Base-by-base conservation (phyloP, 1,140 invertebrate species). In the Telenomus remus region DNA sequence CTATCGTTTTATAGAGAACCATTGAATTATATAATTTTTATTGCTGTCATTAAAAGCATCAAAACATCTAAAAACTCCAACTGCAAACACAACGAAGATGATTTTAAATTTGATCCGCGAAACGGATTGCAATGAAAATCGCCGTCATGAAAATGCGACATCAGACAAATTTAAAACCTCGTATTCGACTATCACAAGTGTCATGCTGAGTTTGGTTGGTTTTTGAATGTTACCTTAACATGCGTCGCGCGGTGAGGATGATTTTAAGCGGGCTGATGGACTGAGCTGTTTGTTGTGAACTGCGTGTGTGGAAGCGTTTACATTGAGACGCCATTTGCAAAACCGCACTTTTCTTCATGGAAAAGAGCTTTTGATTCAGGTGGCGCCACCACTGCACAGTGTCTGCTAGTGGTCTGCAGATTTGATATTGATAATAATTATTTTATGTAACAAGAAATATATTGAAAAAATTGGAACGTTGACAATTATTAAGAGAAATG, bases 281-380 rank as follows among this genome's bases (percentile, higher is more conserved):
- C 27, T 10, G 2, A n/a, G 48, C 3, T 11, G 46, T 12, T 57
- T 54, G 68, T 71, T 63, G 59, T 4, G 12, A 64, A 53, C 55
- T 11, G 55, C 39, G 27, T 64, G 56, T 42, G 13, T 15, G 51
- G 34, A 34, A 61, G 60, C 69, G 60, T 73, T 73, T 73, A 60
- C 69, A 73, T 65, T 19, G 69, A 27, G 19, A 64, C 69, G 69
- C 69, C 69, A 72, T 72, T 64, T 72, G 69, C 42, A 70, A 60
- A 16, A 39, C 48, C 8, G 12, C n/a, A 3, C 8, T 11, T 48
- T 50, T 49, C 51, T 61, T 49, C 57, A 56, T 61, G 51, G 27
- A 61, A 69, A 71, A 61, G 37, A 55, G 5, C 7, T 27, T 27
- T 56, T 61, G 49, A 48, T 44, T 9, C 14, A 55, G 65, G 60